phyloP scores from a whole-genome alignment of 2,888 invertebrate genomes.

The Lomographa bimaculata region DNA sequence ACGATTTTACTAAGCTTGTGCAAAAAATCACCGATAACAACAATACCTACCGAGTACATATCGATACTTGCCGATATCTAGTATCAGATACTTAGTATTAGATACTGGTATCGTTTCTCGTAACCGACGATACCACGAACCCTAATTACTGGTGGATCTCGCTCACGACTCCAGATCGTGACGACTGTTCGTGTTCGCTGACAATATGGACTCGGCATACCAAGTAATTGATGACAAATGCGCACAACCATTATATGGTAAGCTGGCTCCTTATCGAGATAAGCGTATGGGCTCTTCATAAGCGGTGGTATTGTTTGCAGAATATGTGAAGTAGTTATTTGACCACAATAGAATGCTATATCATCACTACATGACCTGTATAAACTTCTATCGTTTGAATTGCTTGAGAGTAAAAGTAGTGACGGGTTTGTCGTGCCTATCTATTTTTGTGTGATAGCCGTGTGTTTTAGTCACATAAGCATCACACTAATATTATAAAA shows the following conservation, averaged over 20 bases:
- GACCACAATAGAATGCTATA: too few relatives aligned
- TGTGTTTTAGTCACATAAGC: too few relatives aligned
- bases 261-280: slow-evolving; percentile 9
- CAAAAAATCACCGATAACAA: too few relatives aligned
- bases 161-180: slow-evolving; percentile 32
- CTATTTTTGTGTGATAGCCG: too few relatives aligned
- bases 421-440: too few relatives aligned
- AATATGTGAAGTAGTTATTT: background rate
- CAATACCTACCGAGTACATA: too few relatives aligned
- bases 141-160: slow-evolving; percentile 26
- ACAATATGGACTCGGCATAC: slow-evolving; percentile 32
- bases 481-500: too few relatives aligned
- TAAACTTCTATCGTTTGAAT: too few relatives aligned
- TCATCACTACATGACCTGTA: too few relatives aligned
- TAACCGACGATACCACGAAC: slow-evolving; percentile 4
- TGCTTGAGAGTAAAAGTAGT: too few relatives aligned
- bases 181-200: slow-evolving; percentile 26
- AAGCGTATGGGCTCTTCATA: slow-evolving; percentile 1
- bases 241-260: slow-evolving; percentile 16
- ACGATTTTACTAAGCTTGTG: too few relatives aligned
- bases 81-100: background rate
- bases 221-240: slow-evolving; percentile 33
- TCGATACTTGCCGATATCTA: background rate
- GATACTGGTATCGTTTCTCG: background rate
- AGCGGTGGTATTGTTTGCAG: slow-evolving; percentile 3